Conservation (phyloP, 2,113 vertebrate species). For the Corydoras sp. region DNA sequence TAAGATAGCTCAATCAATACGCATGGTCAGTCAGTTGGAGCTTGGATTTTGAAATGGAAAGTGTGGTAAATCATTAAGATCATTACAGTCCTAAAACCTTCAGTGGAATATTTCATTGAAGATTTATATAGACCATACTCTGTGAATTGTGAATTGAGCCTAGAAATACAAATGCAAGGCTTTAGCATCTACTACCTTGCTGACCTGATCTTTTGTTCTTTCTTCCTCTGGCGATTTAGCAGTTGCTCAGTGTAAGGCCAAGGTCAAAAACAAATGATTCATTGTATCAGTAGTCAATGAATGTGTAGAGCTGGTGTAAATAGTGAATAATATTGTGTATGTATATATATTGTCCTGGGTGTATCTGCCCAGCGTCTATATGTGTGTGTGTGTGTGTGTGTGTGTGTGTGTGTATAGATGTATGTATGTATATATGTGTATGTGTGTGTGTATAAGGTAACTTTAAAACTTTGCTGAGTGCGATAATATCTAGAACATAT, state of each 20-base stretch:
- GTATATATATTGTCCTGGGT: too few species aligned
- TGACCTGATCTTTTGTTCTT: not conserved
- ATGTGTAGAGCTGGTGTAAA: too few species aligned
- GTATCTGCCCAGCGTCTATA: too few species aligned
- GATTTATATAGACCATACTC: not conserved
- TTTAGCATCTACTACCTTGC: not conserved
- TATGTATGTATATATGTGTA: too few species aligned
- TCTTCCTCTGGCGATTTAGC: not conserved
- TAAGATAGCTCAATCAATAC: slow-evolving; percentile 23
- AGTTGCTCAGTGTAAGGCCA: not conserved
- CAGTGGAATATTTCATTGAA: slow-evolving; percentile 7
- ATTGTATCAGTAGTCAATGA: too few species aligned
- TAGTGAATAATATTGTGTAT: too few species aligned
- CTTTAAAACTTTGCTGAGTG: not conserved
- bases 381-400: too few species aligned
- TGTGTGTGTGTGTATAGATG: too few species aligned
- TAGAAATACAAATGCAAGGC: not conserved
- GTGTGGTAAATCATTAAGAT: slow-evolving; percentile 8
- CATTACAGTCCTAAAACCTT: slow-evolving; percentile 1
- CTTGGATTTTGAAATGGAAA: slow-evolving; percentile 23
- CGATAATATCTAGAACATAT: not conserved
- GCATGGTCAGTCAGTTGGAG: slow-evolving; percentile 24
- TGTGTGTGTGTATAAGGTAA: too few species aligned
- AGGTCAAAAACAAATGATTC: slow-evolving; percentile 2
- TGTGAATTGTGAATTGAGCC: not conserved